These are phyloP conservation scores for Cylloceria caligata DNA, from an alignment of 2,888 invertebrate genomes.

Conservation along the genomic window DNA sequence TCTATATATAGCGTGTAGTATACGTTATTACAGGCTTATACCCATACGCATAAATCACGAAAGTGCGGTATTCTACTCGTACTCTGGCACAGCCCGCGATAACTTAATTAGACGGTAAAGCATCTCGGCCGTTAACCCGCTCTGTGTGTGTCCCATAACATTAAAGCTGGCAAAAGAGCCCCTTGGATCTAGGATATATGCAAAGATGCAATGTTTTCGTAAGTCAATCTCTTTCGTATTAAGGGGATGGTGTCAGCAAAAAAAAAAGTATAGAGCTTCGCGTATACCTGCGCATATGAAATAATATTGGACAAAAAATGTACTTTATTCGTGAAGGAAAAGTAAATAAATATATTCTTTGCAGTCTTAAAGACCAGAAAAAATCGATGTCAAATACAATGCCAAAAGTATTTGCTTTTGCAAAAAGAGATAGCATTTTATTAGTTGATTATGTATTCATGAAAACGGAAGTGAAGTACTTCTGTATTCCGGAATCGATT, in stretches of 20 bases:
- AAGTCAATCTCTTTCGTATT: neutral
- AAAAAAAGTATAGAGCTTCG: no score
- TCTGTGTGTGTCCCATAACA: conserved; percentile 35
- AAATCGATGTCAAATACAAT: neutral
- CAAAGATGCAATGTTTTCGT: neutral
- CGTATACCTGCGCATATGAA: no score
- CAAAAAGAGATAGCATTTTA: neutral
- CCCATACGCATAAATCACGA: conserved; percentile 65
- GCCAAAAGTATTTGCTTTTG: no score
- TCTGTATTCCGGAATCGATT: neutral
- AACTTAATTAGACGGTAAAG: conserved; percentile 67
- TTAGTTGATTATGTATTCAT: neutral
- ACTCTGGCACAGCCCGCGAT: conserved; percentile 53
- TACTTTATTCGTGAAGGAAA: no score
- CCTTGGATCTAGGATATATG: neutral
- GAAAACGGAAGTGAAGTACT: conserved; percentile 5
- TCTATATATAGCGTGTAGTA: conserved; percentile 28
- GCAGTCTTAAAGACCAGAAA: neutral
- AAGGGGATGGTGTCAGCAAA: neutral
- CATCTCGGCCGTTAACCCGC: conserved; percentile 55
- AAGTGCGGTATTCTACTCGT: conserved; percentile 55
- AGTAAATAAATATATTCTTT: no score
- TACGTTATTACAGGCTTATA: conserved; percentile 62
- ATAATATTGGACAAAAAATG: no score
- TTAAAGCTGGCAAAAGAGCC: conserved; percentile 28